Evolutionary conservation across 2,113 vertebrate genomes (phyloP), one percentile per base, ranked within the genome.

Genomic region (Eublepharis macularius): DNA sequence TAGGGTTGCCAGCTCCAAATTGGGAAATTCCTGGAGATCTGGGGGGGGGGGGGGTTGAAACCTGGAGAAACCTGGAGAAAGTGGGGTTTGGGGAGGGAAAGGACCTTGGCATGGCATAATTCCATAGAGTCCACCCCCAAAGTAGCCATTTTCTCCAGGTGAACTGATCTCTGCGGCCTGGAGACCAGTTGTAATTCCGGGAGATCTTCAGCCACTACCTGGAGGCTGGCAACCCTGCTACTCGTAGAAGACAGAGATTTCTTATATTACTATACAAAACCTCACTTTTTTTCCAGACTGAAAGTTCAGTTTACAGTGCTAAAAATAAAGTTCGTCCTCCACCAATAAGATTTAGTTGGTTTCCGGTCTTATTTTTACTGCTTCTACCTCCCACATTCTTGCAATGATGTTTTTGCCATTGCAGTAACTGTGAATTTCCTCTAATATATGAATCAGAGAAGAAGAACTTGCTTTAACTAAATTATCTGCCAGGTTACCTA

Each of bases 211-310:
- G n/a, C n/a, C n/a, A n/a, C n/a, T n/a, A n/a, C n/a, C 93, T 92
- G 85, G n/a, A n/a, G n/a, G n/a, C n/a, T n/a, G n/a, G n/a, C n/a
- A n/a, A n/a, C n/a, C n/a, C n/a, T n/a, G n/a, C n/a, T n/a, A n/a
- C n/a, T n/a, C n/a, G n/a, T n/a, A n/a, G n/a, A 92, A 90, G 91
- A 83, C 87, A 80, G 63, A 87, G 93, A 92, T 92, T 85, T 82
- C 91, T 8, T 21, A 49, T 88, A 92, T 85, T 87, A 89, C 82
- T 78, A 88, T 84, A 70, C 83, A 92, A 88, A 57, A 54, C 6
- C 43, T 6, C 16, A 19, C 21, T 49, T 68, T 2, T 45, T 4
- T 45, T 80, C 43, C 14, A 69, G 32, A 11, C 11, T 29, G n/a
- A 26, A 13, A 36, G 4, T 9, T 54, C 9, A 39, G 4, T 21